These are phyloP conservation scores for Coptodon bakossiorum DNA, from an alignment of 2,113 vertebrate genomes.

Conservation along the genomic window DNA sequence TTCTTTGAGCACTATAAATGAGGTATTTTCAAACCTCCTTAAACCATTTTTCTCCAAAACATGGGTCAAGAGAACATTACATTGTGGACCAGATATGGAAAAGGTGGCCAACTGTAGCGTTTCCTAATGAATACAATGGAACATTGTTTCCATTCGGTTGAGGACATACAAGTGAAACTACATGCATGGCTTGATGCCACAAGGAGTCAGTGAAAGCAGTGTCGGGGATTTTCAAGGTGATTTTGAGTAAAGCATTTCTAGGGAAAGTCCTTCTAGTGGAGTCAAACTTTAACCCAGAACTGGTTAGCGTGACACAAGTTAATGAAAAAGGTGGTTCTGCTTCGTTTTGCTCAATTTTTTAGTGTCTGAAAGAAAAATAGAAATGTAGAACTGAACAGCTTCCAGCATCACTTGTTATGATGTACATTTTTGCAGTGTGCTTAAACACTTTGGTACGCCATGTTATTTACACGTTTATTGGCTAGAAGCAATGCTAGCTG, in stretches of 20 bases:
- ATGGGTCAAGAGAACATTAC: background rate
- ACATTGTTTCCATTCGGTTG: background rate
- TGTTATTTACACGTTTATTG: conserved; percentile 9
- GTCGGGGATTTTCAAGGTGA: background rate
- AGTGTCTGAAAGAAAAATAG: background rate
- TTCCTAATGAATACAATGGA: background rate
- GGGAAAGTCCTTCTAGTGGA: background rate
- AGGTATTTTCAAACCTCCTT: background rate
- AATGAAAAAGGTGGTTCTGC: background rate
- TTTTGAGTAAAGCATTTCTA: background rate
- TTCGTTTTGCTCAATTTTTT: background rate
- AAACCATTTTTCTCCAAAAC: background rate
- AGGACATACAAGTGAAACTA: background rate
- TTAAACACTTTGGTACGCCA: conserved; percentile 10
- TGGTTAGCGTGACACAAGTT: background rate
- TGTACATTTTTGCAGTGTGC: conserved; percentile 21
- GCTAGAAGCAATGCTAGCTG: conserved; percentile 22
- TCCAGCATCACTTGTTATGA: conserved; percentile 15
- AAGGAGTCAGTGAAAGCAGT: background rate
- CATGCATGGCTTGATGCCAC: background rate
- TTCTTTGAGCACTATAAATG: background rate
- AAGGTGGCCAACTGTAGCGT: background rate
- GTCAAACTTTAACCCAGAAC: background rate
- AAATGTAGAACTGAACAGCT: background rate
- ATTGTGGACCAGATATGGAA: background rate